These are phyloP conservation scores for Amphilophus citrinellus DNA, from an alignment of 2,113 vertebrate species.

Conservation along the genomic window DNA sequence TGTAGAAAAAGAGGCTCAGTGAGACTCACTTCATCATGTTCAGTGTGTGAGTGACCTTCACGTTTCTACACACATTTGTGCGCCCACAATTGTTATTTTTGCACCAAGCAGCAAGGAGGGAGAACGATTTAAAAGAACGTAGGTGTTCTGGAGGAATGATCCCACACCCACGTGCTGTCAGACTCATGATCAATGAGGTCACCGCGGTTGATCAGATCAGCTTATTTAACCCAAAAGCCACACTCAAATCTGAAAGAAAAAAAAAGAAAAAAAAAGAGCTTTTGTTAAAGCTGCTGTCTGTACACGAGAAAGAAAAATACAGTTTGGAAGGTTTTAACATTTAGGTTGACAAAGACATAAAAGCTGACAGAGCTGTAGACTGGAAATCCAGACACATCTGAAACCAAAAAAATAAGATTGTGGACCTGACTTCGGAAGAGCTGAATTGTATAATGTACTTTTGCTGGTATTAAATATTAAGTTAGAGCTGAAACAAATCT, in stretches of 20 bases:
- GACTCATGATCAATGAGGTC: conserved; percentile 41
- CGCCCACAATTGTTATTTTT: conserved; percentile 27
- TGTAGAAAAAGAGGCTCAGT: conserved; percentile 4
- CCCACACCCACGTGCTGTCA: conserved; percentile 29
- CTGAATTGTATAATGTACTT: not conserved
- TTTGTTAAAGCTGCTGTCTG: not conserved
- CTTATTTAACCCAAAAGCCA: conserved; percentile 1
- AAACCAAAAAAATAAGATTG: rapidly evolving
- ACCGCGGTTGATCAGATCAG: conserved; percentile 25
- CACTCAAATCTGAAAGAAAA: rapidly evolving
- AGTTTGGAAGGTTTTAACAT: conserved; percentile 5
- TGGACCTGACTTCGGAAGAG: not conserved
- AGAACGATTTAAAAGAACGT: conserved; percentile 3
- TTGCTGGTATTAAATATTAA: not conserved
- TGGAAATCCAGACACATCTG: not conserved
- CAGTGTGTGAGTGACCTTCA: conserved; percentile 53
- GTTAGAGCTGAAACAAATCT: not conserved
- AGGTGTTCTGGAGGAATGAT: conserved; percentile 24
- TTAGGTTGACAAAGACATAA: not conserved
- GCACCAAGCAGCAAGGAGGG: not conserved
- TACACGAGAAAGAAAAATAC: not conserved
- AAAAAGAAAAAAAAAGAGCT: rapidly evolving
- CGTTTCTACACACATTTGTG: conserved; percentile 20
- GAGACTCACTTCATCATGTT: conserved; percentile 52
- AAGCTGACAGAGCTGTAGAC: not conserved